Conservation (phyloP, 2,113 vertebrate species). For the Pogona vitticeps region DNA sequence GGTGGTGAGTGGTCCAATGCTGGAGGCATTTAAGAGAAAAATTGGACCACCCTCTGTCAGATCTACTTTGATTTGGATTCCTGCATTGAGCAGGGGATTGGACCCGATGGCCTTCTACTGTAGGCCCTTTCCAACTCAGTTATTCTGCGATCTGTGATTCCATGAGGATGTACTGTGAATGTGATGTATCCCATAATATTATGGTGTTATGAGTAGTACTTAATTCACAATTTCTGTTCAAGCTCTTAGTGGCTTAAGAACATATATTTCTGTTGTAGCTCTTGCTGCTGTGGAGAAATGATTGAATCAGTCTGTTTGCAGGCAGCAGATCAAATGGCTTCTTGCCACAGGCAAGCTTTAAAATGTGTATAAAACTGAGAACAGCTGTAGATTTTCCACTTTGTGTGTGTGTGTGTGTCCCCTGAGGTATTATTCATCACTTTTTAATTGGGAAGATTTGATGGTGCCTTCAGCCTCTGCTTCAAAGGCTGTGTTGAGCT, state of each 20-base stretch:
- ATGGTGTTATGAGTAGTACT: not conserved
- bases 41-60: too few species aligned
- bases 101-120: too few species aligned
- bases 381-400: not conserved
- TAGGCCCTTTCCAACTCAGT: too few species aligned
- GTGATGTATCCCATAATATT: not conserved
- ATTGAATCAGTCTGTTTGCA: not conserved
- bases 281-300: not conserved
- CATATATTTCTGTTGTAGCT: not conserved
- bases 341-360: not conserved
- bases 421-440: not conserved
- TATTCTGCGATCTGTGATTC: too few species aligned
- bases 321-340: not conserved
- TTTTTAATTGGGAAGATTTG: not conserved
- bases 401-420: not conserved
- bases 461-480: not conserved
- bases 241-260: not conserved
- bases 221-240: not conserved
- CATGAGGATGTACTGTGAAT: not conserved
- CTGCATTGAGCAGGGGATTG: too few species aligned
- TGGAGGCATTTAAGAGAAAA: too few species aligned
- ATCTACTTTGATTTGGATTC: too few species aligned
- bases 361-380: not conserved
- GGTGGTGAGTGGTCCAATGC: too few species aligned
- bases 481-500: not conserved